Percentiles rank a stretch among this genome's conserved stretches.
phyloP scores from a whole-genome alignment of 2,888 invertebrate genomes.

The Troilus luridus region DNA sequence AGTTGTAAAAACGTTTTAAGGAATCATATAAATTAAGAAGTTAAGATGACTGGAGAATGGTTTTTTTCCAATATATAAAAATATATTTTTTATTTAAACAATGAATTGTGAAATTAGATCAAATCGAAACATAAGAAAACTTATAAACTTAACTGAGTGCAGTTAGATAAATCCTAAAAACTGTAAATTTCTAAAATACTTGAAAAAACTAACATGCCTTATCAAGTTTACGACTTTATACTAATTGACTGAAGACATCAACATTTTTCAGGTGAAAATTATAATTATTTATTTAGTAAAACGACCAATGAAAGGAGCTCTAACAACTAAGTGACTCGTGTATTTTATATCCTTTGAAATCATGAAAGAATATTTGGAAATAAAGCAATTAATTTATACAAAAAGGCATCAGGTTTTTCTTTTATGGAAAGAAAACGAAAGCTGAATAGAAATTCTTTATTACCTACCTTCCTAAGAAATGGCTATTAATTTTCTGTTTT shows the following conservation, averaged over 20 bases:
- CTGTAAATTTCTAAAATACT: too few relatives aligned
- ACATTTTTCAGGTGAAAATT: background rate
- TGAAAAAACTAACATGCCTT: too few relatives aligned
- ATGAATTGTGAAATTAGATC: too few relatives aligned
- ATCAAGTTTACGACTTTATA: too few relatives aligned
- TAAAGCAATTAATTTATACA: background rate
- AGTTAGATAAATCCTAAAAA: too few relatives aligned
- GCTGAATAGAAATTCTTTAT: background rate
- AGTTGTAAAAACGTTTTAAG: too few relatives aligned
- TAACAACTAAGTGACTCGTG: background rate
- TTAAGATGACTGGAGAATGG: too few relatives aligned
- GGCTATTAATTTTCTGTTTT: background rate
- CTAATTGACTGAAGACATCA: background rate
- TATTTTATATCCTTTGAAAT: background rate
- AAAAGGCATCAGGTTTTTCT: background rate
- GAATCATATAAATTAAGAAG: too few relatives aligned
- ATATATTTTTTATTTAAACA: too few relatives aligned
- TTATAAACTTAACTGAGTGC: too few relatives aligned
- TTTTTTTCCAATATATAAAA: too few relatives aligned
- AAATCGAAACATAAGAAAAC: too few relatives aligned
- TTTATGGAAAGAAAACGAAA: background rate
- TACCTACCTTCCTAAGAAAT: background rate
- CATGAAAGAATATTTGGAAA: background rate
- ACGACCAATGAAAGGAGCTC: background rate
- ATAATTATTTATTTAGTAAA: background rate